Base-by-base conservation (phyloP, 2,888 invertebrate genomes). In the Heliconius sara region DNA sequence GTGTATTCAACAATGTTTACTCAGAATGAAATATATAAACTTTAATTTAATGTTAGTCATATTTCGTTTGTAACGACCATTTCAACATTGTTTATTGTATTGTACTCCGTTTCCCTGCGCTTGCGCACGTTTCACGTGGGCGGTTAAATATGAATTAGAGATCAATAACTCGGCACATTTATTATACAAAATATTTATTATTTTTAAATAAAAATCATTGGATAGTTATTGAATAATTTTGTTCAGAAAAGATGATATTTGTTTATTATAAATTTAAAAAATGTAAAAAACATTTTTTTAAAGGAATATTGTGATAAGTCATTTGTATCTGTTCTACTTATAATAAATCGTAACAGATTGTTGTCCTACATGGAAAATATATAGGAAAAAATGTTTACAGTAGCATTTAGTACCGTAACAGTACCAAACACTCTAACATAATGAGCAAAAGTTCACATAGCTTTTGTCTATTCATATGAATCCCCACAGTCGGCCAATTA, bases 111-210 rank as follows among this genome's bases (percentile, higher is more conserved):
- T 70, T 43, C 25, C 43, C 19, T 70, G 70, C 70, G 25, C 43
- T 70, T 70, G 70, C 70, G 70, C 70, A 70, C 70, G 70, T 68
- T 39, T 1, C n/a, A 68, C 39, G 67, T 68, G 67, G 67, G 67
- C 70, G 25, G 43, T 16, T 70, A 9, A 43, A 43, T 47, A 16
- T 70, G 43, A 68, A 13, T 43, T 22, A 6, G 70, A 70, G 25
- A 70, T 70, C 25, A 70, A 43, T 70, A 70, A 27, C 70, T 70
- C 25, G 3, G 43, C 25, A 16, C 25, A 70, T 70, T 70, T 70
- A 25, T 47, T 43, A 43, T 43, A 43, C 5, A 25, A 68, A 39
- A 39, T 43, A 27, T 25, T 65, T 27, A 65, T 27, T 65, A n/a
- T 1, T 60, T 60, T 10, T 10, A 60, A 60, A 60, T 4, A 60